Conservation (phyloP, 1,140 invertebrate genomes). For the Mizuhopecten yessoensis region DNA sequence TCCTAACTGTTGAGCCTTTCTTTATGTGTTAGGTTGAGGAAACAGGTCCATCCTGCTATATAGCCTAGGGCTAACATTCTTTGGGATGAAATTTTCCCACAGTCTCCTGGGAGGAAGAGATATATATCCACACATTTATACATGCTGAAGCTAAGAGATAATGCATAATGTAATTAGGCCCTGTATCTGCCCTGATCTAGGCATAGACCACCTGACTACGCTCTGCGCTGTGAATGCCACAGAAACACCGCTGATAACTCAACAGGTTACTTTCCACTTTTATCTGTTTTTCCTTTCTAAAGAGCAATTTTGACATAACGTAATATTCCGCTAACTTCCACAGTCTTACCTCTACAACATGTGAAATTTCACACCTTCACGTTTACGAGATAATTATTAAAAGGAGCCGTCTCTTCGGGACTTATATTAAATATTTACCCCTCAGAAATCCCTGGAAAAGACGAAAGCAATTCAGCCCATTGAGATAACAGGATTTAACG, state of each 20-base stretch:
- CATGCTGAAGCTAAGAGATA: conserved; percentile 33
- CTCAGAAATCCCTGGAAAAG: conserved; percentile 33
- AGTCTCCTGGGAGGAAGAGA: conserved; percentile 23
- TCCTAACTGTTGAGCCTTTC: background rate
- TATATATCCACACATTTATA: conserved; percentile 40
- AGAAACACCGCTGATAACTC: conserved; percentile 23
- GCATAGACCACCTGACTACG: conserved; percentile 26
- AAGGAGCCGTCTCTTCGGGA: conserved; percentile 14
- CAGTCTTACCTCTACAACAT: background rate
- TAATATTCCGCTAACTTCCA: background rate
- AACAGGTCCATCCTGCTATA: background rate
- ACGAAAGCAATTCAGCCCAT: conserved; percentile 32
- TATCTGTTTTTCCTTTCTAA: conserved; percentile 39
- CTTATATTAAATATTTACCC: conserved; percentile 17
- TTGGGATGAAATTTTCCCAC: conserved; percentile 19
- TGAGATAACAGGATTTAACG: conserved; percentile 37
- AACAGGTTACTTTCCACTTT: conserved; percentile 26
- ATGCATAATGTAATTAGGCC: conserved; percentile 39
- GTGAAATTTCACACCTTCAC: conserved; percentile 27
- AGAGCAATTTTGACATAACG: conserved; percentile 38
- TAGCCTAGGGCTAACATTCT: background rate
- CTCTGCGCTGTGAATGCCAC: background rate
- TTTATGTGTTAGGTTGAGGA: background rate
- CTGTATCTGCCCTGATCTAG: conserved; percentile 22
- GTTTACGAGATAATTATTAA: conserved; percentile 36